Evolutionary conservation across 2,113 vertebrate genomes (phyloP).

Genomic region (Burhinus oedicnemus): DNA sequence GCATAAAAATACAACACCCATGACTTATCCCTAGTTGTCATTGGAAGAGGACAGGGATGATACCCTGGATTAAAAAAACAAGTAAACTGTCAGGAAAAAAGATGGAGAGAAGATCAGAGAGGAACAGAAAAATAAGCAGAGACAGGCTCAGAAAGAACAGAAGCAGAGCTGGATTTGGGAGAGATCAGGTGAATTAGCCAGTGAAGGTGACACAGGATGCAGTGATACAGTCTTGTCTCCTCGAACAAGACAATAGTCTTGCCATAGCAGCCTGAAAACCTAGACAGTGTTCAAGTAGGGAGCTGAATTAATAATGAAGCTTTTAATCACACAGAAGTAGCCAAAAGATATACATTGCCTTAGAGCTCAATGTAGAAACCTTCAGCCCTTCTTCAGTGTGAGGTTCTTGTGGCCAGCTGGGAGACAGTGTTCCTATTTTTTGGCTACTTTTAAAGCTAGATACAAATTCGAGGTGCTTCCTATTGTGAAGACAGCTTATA

Average conservation of each 20-base stretch:
- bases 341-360: not conserved
- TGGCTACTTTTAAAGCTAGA: not conserved
- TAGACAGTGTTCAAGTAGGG: slow-evolving; percentile 39
- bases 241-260: slow-evolving; percentile 20
- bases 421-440: not conserved
- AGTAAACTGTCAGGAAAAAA: slow-evolving; percentile 3
- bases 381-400: not conserved
- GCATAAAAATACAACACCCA: not conserved
- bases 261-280: slow-evolving; percentile 49
- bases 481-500: not conserved
- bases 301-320: slow-evolving; percentile 65
- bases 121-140: not conserved
- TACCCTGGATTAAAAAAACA: not conserved
- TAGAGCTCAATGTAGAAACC: not conserved
- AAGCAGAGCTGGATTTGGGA: not conserved
- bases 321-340: slow-evolving; percentile 33
- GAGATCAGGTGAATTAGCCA: slow-evolving; percentile 31
- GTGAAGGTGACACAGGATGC: slow-evolving; percentile 52
- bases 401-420: not conserved
- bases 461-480: not conserved
- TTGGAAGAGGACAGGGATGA: not conserved
- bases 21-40: not conserved
- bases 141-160: not conserved
- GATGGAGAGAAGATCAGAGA: not conserved
- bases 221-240: slow-evolving; percentile 8